Evolutionary conservation across 2,888 invertebrate species (phyloP), one percentile per base, ranked within the genome.

Genomic region (Pseudococcus longispinus): DNA sequence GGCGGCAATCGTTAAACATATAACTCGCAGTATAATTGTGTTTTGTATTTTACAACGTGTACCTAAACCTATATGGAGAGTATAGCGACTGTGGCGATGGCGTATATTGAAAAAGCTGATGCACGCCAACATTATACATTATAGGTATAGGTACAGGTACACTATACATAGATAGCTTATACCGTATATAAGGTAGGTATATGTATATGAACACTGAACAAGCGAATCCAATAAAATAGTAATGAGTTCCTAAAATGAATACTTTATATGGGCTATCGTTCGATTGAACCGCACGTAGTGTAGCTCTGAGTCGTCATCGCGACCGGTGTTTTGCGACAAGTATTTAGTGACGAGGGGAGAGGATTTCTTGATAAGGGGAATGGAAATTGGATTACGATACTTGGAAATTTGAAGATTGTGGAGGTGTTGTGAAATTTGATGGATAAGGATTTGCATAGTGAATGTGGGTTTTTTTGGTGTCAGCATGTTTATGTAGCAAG

Each of bases 81-180:
- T n/a, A 46, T 13, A n/a, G 51, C n/a, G 51, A 51, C 51, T 51
- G 32, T 32, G n/a, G n/a, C n/a, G 51, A 51, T 51, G 51, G 51
- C n/a, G 51, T 51, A 51, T 65, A 65, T 65, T 65, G 65, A 65
- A 65, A 65, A 65, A 26, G 65, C 65, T 26, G 65, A 23, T 65
- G 65, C 65, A 65, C 65, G 65, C 65, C 65, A 65, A 65, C 65
- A 55, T 20, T 46, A 13, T 46, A 46, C 13, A 11, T 13, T 46
- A 46, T 46, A 37, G 37, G 37, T 37, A 37, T 4, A 37, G 37
- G 4, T 37, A 37, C 37, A 37, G n/a, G n/a, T n/a, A n/a, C n/a
- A 37, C 37, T 37, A 37, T 37, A 37, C 37, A 37, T 37, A 15
- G 46, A 51, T 51, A 51, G n/a, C 18, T 51, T n/a, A n/a, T 51